These are phyloP conservation scores for Tetheella fluctuosa DNA, from an alignment of 2,888 invertebrate genomes.

Conservation along the genomic window DNA sequence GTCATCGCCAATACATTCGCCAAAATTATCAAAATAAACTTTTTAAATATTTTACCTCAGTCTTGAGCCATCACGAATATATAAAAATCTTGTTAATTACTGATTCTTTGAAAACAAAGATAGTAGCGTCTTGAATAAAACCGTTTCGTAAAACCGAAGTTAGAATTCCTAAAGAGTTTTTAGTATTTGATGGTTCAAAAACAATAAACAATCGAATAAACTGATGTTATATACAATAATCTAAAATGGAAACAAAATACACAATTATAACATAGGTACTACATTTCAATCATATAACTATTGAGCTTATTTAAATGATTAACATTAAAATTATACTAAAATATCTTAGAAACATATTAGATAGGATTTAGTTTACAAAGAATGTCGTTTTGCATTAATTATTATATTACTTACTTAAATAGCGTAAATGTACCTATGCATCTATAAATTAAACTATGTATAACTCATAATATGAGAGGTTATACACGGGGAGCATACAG, in stretches of 20 bases:
- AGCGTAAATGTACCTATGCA: not conserved
- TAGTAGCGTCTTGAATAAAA: not conserved
- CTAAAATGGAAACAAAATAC: not conserved
- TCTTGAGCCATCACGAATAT: not conserved
- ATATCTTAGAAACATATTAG: not conserved
- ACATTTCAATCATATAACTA: not conserved
- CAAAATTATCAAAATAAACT: not conserved
- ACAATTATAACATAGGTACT: not conserved
- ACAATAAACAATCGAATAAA: not conserved
- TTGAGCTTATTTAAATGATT: not conserved
- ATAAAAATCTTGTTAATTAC: not conserved
- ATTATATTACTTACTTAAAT: not conserved
- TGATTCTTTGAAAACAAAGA: not conserved
- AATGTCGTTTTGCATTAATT: not conserved
- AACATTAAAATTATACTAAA: not conserved
- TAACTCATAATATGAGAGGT: no score
- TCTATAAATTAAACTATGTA: not conserved
- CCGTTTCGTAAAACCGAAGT: no score
- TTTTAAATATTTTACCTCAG: not conserved
- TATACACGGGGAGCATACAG: no score
- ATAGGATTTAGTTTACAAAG: not conserved
- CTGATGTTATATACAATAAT: not conserved
- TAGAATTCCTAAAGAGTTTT: no score
- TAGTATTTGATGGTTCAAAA: not conserved
- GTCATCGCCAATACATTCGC: not conserved